Conservation (phyloP, 2,113 vertebrate species). For the Gobio gobio region DNA sequence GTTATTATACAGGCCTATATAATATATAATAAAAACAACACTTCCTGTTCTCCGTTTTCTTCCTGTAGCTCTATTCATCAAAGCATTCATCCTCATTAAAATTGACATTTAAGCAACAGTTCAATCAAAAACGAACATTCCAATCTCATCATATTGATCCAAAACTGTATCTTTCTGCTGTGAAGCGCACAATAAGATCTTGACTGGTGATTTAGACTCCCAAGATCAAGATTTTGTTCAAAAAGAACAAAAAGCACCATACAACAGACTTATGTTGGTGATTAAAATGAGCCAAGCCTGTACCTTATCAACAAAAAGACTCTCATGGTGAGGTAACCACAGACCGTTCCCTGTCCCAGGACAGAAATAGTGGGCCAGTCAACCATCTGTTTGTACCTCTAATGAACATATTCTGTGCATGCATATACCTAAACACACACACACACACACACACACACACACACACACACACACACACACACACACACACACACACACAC, state of each 20-base stretch:
- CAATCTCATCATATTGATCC: background rate
- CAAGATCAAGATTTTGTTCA: too few relatives aligned
- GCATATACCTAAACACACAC: background rate
- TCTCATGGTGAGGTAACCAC: background rate
- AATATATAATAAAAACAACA: background rate
- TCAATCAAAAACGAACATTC: background rate
- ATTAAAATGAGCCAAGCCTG: background rate
- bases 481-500: too few relatives aligned
- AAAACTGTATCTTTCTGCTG: background rate
- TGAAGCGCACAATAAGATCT: background rate
- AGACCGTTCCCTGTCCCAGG: background rate
- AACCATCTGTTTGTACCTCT: constrained; percentile 8
- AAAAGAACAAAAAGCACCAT: background rate
- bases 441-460: background rate
- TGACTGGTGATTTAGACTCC: too few relatives aligned
- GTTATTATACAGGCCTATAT: background rate
- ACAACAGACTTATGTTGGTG: background rate
- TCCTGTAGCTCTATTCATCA: background rate
- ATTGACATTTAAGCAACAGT: background rate
- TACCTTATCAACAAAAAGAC: background rate
- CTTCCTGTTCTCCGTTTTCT: background rate
- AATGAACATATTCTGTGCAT: constrained; percentile 3
- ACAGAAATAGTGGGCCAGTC: background rate
- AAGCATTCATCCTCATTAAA: background rate
- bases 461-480: constrained; percentile 19